phyloP scores from a whole-genome alignment of 1,140 invertebrate genomes.

The Psilanteris sp. region DNA sequence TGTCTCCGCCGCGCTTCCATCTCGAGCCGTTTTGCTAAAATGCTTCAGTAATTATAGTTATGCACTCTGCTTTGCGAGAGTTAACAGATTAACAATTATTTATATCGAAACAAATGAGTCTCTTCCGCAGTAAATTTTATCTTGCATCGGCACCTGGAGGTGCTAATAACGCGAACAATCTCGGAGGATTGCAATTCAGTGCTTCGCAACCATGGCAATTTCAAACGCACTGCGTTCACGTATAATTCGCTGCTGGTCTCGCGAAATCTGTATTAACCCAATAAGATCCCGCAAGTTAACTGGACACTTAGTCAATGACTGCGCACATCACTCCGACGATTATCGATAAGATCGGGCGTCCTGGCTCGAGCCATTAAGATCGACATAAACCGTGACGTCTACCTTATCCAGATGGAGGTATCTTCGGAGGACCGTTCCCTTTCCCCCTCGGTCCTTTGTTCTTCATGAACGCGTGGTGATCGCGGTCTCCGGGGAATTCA shows the following conservation, averaged over 20 bases:
- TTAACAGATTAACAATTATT: constrained; percentile 18
- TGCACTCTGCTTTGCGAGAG: neutral
- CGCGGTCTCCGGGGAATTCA: constrained; percentile 68
- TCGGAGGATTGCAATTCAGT: neutral
- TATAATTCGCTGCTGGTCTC: constrained; percentile 9
- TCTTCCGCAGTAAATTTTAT: neutral
- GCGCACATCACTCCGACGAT: constrained; percentile 66
- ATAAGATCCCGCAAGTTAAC: constrained; percentile 19
- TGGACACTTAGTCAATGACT: constrained; percentile 42
- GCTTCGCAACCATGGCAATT: neutral
- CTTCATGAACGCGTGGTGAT: constrained; percentile 55
- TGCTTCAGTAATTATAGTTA: neutral
- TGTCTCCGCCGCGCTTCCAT: constrained; percentile 9
- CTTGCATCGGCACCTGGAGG: constrained; percentile 16
- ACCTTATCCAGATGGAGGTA: constrained; percentile 20
- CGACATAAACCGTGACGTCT: constrained; percentile 41
- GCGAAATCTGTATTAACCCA: constrained; percentile 17
- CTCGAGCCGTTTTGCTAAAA: constrained; percentile 1
- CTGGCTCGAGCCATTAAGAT: constrained; percentile 47
- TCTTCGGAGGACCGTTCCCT: constrained; percentile 2
- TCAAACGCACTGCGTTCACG: neutral
- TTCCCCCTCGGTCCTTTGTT: constrained; percentile 26
- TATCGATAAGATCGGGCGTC: constrained; percentile 69
- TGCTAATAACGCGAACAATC: constrained; percentile 22
- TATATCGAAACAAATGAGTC: neutral